A percentile compares a stretch with the other conserved stretches of the same genome.
Evolutionary conservation across 1,140 invertebrate genomes (phyloP).

Genomic region (Cydia strobilella): DNA sequence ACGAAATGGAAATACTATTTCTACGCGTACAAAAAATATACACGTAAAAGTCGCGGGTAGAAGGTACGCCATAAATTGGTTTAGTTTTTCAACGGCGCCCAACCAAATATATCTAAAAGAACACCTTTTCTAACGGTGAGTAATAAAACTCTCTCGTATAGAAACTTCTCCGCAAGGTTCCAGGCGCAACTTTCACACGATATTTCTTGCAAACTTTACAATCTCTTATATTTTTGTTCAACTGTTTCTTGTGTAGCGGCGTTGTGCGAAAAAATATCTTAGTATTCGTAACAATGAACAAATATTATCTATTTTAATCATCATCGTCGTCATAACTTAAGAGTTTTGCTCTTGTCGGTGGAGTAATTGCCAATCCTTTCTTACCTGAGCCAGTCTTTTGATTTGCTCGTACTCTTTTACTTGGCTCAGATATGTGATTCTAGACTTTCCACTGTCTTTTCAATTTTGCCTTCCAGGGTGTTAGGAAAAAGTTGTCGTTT

Average conservation of each 20-base stretch:
- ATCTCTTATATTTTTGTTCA: constrained; percentile 23
- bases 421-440: no score
- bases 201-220: constrained; percentile 25
- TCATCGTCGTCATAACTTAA: no score
- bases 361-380: no score
- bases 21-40: no score
- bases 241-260: neutral
- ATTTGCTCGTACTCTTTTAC: no score
- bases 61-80: neutral
- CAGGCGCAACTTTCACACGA: constrained; percentile 22
- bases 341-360: no score
- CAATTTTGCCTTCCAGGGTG: no score
- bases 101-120: constrained; percentile 11
- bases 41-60: no score
- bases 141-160: constrained; percentile 5
- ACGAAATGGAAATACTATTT: no score
- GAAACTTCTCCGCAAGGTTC: neutral
- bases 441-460: no score
- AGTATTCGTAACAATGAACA: neutral
- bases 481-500: no score
- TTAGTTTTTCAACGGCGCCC: neutral
- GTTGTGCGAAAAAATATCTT: neutral
- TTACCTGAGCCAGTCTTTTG: no score
- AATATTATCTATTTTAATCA: neutral
- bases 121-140: constrained; percentile 13